Percentiles rank a stretch among this genome's conserved stretches.
phyloP scores from a whole-genome alignment of 2,113 vertebrate genomes.

The Bothrops jararaca region DNA sequence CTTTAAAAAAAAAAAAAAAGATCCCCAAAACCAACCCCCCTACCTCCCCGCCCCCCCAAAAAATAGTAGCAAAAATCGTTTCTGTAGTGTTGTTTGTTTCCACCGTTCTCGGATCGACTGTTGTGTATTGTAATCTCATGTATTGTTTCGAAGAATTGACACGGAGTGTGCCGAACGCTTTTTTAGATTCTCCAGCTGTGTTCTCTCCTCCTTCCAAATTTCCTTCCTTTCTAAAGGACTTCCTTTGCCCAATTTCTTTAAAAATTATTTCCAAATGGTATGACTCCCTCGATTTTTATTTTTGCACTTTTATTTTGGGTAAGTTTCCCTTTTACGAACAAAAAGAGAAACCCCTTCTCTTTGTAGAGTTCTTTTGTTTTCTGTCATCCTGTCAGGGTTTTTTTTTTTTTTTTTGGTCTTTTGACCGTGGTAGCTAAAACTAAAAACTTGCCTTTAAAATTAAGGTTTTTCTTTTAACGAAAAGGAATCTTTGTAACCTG shows the following conservation, averaged over 20 bases:
- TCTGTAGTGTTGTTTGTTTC: constrained; percentile 64
- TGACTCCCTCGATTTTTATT: constrained; percentile 32
- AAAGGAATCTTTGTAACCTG: not conserved
- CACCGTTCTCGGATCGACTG: constrained; percentile 62
- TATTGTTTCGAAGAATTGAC: constrained; percentile 39
- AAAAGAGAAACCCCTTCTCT: not conserved
- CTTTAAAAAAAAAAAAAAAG: constrained; percentile 69
- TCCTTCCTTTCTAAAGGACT: constrained; percentile 17
- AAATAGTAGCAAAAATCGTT: constrained; percentile 70
- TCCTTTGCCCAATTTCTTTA: constrained; percentile 26
- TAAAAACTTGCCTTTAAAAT: constrained; percentile 38
- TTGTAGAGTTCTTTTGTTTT: not conserved
- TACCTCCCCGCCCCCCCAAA: too few relatives aligned
- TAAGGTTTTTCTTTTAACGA: constrained; percentile 6
- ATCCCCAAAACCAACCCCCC: constrained; percentile 59
- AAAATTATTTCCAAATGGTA: constrained; percentile 47
- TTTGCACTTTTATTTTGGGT: constrained; percentile 33
- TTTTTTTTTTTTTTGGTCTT: constrained; percentile 40
- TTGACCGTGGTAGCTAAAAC: constrained; percentile 44
- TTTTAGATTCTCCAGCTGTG: constrained; percentile 43
- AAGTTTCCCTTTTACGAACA: constrained; percentile 7
- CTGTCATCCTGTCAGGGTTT: constrained; percentile 47
- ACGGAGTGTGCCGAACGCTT: constrained; percentile 14
- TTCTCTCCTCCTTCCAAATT: constrained; percentile 16
- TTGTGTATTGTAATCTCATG: constrained; percentile 62